Evolutionary conservation across 2,113 vertebrate species (phyloP).

Genomic region (Platycercus adscitus): DNA sequence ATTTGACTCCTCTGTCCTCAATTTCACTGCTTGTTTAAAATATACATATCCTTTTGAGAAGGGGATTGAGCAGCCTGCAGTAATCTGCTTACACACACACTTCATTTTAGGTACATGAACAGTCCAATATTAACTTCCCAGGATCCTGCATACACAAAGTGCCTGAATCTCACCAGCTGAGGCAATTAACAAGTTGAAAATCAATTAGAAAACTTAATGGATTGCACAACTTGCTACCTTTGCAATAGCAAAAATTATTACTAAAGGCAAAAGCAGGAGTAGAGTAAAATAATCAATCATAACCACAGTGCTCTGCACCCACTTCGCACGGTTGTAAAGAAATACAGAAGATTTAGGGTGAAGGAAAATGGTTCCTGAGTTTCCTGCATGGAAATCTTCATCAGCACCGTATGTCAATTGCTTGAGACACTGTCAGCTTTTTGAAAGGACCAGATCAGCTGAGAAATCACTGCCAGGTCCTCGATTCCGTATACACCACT

Average conservation of each 20-base stretch:
- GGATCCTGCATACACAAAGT: accelerated
- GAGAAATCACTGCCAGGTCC: neutral
- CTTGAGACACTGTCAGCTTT: neutral
- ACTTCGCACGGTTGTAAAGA: neutral
- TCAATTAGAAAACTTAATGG: neutral
- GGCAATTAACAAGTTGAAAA: neutral
- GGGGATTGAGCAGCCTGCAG: neutral
- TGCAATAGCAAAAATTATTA: neutral
- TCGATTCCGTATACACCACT: neutral
- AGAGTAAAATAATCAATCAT: neutral
- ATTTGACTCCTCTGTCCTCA: neutral
- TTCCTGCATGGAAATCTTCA: neutral
- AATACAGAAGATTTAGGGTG: neutral
- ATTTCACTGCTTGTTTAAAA: neutral
- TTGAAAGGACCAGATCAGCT: neutral
- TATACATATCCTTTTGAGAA: neutral
- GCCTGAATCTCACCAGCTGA: neutral
- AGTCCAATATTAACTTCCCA: neutral
- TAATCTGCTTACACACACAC: neutral
- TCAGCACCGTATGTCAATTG: neutral
- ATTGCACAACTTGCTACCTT: neutral
- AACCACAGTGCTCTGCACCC: neutral
- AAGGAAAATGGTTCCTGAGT: neutral
- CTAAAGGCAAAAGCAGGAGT: neutral
- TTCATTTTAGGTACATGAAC: accelerated